A percentile compares a stretch with the other conserved stretches of the same genome.
These are phyloP conservation scores for Beroe ovata DNA, from an alignment of 37 sponge, comb jelly and placozoan species.

Conservation along the genomic window DNA sequence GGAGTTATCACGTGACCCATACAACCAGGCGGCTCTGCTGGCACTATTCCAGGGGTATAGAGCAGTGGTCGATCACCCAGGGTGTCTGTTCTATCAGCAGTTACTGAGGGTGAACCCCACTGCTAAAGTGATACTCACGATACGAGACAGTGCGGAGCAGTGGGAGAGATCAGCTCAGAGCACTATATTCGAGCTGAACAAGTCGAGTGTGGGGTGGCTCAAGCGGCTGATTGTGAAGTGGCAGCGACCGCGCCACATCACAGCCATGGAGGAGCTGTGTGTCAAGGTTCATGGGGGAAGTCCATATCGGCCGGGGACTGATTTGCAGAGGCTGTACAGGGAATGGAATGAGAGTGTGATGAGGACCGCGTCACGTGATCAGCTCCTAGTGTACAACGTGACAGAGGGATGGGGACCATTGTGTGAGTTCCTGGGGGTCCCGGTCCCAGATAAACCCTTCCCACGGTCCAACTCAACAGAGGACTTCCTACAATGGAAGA, in stretches of 20 bases:
- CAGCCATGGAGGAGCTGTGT: neutral
- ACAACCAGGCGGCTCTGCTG: neutral
- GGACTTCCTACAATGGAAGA: neutral
- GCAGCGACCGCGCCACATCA: neutral
- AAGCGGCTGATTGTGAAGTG: neutral
- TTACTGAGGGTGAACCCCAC: neutral
- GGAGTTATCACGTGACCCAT: neutral
- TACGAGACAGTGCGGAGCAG: neutral
- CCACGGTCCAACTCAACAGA: neutral
- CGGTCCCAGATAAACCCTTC: neutral
- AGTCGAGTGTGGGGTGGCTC: neutral
- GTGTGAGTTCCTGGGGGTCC: constrained; percentile 38
- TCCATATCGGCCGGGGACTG: neutral
- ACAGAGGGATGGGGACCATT: constrained; percentile 18
- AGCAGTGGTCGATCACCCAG: constrained; percentile 1
- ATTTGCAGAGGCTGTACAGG: constrained; percentile 1
- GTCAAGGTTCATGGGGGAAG: neutral
- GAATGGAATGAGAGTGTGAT: constrained; percentile 1
- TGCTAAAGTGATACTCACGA: constrained; percentile 1
- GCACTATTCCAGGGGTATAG: constrained; percentile 8
- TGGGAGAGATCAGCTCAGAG: neutral
- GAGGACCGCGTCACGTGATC: neutral
- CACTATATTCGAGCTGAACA: neutral
- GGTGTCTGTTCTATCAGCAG: constrained; percentile 1
- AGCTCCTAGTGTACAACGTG: constrained; percentile 24